phyloP scores from a whole-genome alignment of 2,888 invertebrate species.

The Thera obeliscata region DNA sequence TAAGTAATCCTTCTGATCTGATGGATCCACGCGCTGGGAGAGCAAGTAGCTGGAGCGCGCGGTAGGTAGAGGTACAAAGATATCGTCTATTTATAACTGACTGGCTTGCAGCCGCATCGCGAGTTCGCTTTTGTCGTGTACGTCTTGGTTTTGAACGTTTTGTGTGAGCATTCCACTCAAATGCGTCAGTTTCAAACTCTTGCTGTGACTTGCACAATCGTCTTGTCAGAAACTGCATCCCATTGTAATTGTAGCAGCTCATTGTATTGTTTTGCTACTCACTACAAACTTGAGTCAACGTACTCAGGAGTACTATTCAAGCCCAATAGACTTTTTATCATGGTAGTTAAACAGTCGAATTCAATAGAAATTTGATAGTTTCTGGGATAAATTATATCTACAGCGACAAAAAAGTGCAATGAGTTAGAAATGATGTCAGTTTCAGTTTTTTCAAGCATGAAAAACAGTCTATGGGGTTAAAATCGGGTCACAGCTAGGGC shows the following conservation, averaged over 20 bases:
- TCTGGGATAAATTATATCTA: too few relatives aligned
- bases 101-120: conserved; percentile 70
- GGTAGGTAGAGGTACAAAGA: conserved; percentile 60
- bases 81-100: conserved; percentile 79
- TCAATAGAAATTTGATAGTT: too few relatives aligned
- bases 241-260: conserved; percentile 18
- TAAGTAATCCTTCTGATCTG: conserved; percentile 20
- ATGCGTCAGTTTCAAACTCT: conserved; percentile 39
- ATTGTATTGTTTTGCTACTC: conserved; percentile 19
- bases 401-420: too few relatives aligned
- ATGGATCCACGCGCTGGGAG: conserved; percentile 76
- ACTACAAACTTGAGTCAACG: conserved; percentile 9
- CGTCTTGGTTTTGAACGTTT: conserved; percentile 67
- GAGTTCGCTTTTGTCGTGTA: conserved; percentile 63
- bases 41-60: conserved; percentile 61
- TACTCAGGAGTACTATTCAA: neutral
- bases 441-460: too few relatives aligned
- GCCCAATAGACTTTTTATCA: too few relatives aligned
- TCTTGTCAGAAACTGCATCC: conserved; percentile 27
- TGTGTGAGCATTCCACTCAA: conserved; percentile 46
- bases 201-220: conserved; percentile 44
- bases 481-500: too few relatives aligned
- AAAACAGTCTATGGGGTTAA: too few relatives aligned
- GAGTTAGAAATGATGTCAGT: too few relatives aligned
- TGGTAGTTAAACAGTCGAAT: too few relatives aligned